Evolutionary conservation across 2,797 vertebrate species (phyloP), one percentile per base, ranked within the genome.

Genomic region (Tenualosa thibaudeaui): DNA sequence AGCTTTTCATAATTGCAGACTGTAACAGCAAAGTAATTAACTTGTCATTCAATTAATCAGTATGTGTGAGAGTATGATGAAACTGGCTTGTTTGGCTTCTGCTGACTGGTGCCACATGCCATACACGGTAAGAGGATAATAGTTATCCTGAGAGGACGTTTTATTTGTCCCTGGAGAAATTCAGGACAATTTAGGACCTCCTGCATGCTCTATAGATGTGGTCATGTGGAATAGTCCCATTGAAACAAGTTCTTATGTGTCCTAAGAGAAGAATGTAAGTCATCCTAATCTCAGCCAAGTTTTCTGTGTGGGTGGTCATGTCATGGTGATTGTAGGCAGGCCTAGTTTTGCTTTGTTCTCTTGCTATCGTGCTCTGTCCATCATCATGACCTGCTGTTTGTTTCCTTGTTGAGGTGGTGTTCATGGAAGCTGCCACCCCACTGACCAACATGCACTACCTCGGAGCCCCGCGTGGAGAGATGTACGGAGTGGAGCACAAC

Each of bases 401-500:
- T 75, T 17, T 75, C 37, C 31, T n/a, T 81, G 15, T 86, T n/a
- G 26, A 97, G 95, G 93, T 96, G 90, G 93, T 95, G 65, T 95
- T 95, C 85, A 50, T 94, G 87, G 94, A 96, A 68, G 94, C 92
- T 0, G 94, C 94, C 5, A 93, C 94, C 0, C 96, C 95, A 3
- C 92, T 97, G 22, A 96, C 92, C 85, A 96, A 96, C 68, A 90
- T 92, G 83, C 93, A 96, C 88, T 97, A 97, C 89, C 85, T 97
- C 90, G 94, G 93, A 0, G 93, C 95, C 0, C 91, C 94, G 0
- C 90, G 89, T 6, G 96, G 96, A 0, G 94, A 95, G 88, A 96
- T 96, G 94, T 96, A 95, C 8, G 95, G 96, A 0, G 91, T 93
- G 0, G 95, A 97, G 83, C 96, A 96, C 82, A 93, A 97, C 87